phyloP scores from a whole-genome alignment of 2,888 invertebrate genomes.

The Ametastegia equiseti region DNA sequence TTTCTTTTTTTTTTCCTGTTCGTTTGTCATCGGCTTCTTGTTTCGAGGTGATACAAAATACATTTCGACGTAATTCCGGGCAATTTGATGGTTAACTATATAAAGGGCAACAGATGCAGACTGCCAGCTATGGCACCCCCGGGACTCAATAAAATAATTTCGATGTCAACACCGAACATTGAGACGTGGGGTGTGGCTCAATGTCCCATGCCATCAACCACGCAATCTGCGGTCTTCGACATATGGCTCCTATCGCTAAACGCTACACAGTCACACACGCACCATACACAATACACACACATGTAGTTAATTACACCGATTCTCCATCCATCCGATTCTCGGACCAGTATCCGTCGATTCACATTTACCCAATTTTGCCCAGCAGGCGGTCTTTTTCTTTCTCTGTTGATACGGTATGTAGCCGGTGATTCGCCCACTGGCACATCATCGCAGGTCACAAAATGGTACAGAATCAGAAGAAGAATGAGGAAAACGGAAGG shows the following conservation, averaged over 20 bases:
- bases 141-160: conserved; percentile 60
- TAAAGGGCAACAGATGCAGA: conserved; percentile 47
- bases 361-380: background rate
- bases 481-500: background rate
- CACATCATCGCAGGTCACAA: no score
- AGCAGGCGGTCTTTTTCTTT: background rate
- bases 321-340: no score
- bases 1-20: background rate
- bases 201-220: background rate
- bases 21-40: background rate
- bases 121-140: conserved; percentile 43
- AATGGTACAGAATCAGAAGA: no score
- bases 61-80: background rate
- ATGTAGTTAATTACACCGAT: background rate
- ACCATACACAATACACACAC: background rate
- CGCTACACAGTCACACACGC: background rate
- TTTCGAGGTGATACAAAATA: background rate
- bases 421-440: no score
- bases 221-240: conserved; percentile 28
- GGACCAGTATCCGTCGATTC: background rate
- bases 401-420: background rate
- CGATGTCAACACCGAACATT: conserved; percentile 57
- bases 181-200: conserved; percentile 1
- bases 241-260: conserved; percentile 33
- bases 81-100: background rate